Base-by-base conservation (phyloP, 2,797 vertebrate species). In the Coranthus polyacanthus region DNA sequence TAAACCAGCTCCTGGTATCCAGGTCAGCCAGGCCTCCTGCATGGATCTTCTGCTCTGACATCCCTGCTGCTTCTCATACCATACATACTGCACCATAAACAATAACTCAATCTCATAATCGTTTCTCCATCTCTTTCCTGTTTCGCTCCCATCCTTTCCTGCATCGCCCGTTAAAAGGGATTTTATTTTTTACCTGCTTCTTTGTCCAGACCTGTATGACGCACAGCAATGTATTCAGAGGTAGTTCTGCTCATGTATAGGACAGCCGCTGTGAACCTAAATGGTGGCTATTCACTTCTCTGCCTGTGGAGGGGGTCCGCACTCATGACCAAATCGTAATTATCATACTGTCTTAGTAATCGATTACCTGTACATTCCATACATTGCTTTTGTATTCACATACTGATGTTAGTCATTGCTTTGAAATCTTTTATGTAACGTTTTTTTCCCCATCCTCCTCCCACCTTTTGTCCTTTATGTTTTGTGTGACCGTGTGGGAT, bases 21-120 rank as follows among this genome's bases (percentile, higher is more conserved):
- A 76, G 84, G 78, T 78, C 83, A 68, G 58, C 39, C 34, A 49
- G 56, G 56, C 59, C 62, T 70, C 55, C 71, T 54, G 21, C 60
- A 49, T 66, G 42, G 37, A 49, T 66, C 45, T 49, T 59, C 52
- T 29, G 51, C 52, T 68, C 58, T 18, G 43, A 65, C 4, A 0
- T 18, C 37, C 15, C 6, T 34, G 8, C 37, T 51, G 11, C 38
- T 32, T 38, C 38, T 29, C 20, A 63, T 20, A 52, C 37, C 71
- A 26, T 32, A 32, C 29, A 32, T 10, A 32, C 29, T 32, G 29
- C 10, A 68, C 22, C 16, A 5, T 37, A 21, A 20, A 43, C 17
- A 59, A 17, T 24, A 56, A 43, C 17, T 58, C 36, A 4, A 59
- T 32, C 16, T 39, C 18, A 38, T 2, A 3, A 38, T 57, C 3